Evolutionary conservation across 2,888 invertebrate genomes (phyloP), one percentile per base, ranked within the genome.

Genomic region (Metacarcinus magister): DNA sequence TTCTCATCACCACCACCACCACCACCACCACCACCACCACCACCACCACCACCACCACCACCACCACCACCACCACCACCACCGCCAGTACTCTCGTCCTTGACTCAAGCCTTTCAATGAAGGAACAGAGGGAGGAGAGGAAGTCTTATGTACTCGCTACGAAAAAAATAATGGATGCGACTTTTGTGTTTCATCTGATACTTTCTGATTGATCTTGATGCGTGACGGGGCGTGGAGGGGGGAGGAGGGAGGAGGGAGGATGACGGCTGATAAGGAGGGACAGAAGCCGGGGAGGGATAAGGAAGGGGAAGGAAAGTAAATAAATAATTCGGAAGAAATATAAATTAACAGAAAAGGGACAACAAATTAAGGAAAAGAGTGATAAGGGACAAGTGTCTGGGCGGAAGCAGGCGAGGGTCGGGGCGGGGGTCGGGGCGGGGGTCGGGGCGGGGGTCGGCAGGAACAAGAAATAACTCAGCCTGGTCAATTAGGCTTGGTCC

Each of bases 401-500:
- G 28, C 75, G 75, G 75, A 75, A 28, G 75, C 44, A 8, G 48
- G 91, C 48, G 46, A 46, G 75, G 92, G 90, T 23, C 39, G 48
- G 43, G 44, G 7, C 54, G 87, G 54, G 54, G 32, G 44, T 75
- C 60, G 92, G 92, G 48, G 91, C 48, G 46, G 32, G 75, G 92
- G 90, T 23, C 39, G 48, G 43, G 44, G 7, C 54, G 87, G 54
- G 54, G 32, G 44, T 75, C 60, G 92, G 92, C 39, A 54, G 90
- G 54, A 92, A 90, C 60, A 93, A 96, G 95, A 96, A 96, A 96
- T 92, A 96, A 96, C 94, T 96, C 48, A 82, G 92, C 94, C 92
- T 32, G 96, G 92, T 94, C 96, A 96, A 96, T 96, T 96, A 96
- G 96, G 94, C 82, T 94, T 10, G 96, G 96, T 96, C 96, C 96